Conservation (phyloP, 2,113 vertebrate species). For the Eclectus roratus region DNA sequence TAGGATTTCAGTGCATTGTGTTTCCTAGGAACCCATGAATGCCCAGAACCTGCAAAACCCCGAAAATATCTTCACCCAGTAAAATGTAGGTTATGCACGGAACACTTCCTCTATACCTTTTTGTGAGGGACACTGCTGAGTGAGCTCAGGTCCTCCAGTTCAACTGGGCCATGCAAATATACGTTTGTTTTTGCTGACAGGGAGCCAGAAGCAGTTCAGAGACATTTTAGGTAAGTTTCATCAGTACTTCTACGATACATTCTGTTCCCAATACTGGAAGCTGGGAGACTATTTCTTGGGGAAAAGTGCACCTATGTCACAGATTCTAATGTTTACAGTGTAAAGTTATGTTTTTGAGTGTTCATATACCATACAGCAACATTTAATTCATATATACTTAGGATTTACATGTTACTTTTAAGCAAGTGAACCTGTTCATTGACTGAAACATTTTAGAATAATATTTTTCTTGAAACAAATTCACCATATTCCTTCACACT, state of each 20-base stretch:
- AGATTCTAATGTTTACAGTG: not conserved
- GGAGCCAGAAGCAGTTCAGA: not conserved
- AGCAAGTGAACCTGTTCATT: not conserved
- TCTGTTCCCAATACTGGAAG: accelerated
- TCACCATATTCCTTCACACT: not conserved
- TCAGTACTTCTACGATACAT: not conserved
- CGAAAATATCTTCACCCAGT: not conserved
- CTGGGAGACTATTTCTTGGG: not conserved
- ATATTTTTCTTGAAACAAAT: not conserved
- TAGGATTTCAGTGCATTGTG: not conserved
- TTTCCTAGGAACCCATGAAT: not conserved
- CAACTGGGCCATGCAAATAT: not conserved
- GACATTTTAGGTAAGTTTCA: not conserved
- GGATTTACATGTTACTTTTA: not conserved
- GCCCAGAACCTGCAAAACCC: not conserved
- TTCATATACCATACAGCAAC: not conserved
- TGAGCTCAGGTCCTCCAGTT: not conserved
- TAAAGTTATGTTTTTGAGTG: not conserved
- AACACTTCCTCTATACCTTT: not conserved
- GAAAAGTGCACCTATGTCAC: not conserved
- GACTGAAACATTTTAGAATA: not conserved
- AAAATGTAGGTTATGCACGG: not conserved
- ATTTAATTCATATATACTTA: not conserved
- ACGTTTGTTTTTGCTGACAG: not conserved
- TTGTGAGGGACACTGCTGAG: no score